Base-by-base conservation (phyloP, 2,113 vertebrate genomes). In the Phyllopteryx taeniolatus region DNA sequence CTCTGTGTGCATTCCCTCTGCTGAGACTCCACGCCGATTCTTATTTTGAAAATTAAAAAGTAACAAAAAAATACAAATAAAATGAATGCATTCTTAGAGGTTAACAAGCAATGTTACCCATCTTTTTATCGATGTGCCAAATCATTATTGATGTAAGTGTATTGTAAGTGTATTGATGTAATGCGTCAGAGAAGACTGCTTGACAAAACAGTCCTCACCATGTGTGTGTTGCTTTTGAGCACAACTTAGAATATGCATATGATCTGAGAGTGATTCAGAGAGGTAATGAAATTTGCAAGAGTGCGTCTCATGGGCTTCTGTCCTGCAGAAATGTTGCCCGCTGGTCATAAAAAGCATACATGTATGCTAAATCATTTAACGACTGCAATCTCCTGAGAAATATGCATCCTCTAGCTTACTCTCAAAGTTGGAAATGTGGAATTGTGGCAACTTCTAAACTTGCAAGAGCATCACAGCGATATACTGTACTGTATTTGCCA, bases 231-330 rank as follows among this genome's bases (percentile, higher is more conserved):
- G 70, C 69, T 64, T 59, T 54, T 70, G 75, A 84, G 73, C 78
- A 78, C 68, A 85, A 82, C 83, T 86, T 80, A 83, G 81, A 87
- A 81, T 85, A 84, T 81, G 73, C 76, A 72, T 81, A 75, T 77
- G 72, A 86, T 78, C 79, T 77, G 39, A 65, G 77, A 84, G 71
- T 78, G 78, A 86, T 84, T 85, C 86, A 81, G 86, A 66, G 31
- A 85, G 87, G 79, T 85, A 83, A 89, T 87, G 80, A 86, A 80
- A 80, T 86, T 85, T 82, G 77, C 73, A 76, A 84, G 76, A 72
- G 74, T 65, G n/a, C 56, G 77, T 83, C 80, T 81, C 75, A 57
- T 49, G 79, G 83, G 73, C 84, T 71, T 77, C 75, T 9, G 64
- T 76, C 84, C 80, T 81, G 82, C 68, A 85, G 83, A 86, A 76